Evolutionary conservation across 2,888 invertebrate species (phyloP).

Genomic region (Drosophila hamatofila): DNA sequence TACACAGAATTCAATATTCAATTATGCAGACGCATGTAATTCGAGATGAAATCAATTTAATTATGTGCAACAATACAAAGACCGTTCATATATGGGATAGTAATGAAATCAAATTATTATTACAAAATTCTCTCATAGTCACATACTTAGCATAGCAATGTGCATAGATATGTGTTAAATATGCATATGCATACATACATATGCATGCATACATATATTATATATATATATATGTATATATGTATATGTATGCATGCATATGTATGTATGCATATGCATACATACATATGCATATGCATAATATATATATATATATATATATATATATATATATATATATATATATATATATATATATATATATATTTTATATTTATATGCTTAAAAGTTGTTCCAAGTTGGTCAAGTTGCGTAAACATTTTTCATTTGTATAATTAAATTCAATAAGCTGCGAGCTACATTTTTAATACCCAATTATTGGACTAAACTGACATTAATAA

Average conservation of each 20-base stretch:
- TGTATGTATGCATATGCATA: background rate
- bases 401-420: conserved; percentile 32
- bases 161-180: conserved; percentile 1
- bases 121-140: conserved; percentile 45
- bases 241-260: no score
- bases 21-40: conserved; percentile 45
- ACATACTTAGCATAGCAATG: conserved; percentile 17
- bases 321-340: background rate
- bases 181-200: background rate
- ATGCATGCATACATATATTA: background rate
- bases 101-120: conserved; percentile 57
- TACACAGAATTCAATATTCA: conserved; percentile 32
- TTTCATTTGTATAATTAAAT: conserved; percentile 62
- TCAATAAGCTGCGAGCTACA: conserved; percentile 56
- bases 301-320: background rate
- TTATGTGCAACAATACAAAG: conserved; percentile 43
- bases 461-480: conserved; percentile 42
- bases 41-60: conserved; percentile 58
- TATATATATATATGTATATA: background rate
- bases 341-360: background rate
- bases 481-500: conserved; percentile 18
- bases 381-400: background rate
- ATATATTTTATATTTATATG: background rate
- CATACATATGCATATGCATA: background rate
- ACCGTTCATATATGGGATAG: conserved; percentile 34